phyloP scores from a whole-genome alignment of 2,113 vertebrate genomes.

The Nothoprocta pentlandii region DNA sequence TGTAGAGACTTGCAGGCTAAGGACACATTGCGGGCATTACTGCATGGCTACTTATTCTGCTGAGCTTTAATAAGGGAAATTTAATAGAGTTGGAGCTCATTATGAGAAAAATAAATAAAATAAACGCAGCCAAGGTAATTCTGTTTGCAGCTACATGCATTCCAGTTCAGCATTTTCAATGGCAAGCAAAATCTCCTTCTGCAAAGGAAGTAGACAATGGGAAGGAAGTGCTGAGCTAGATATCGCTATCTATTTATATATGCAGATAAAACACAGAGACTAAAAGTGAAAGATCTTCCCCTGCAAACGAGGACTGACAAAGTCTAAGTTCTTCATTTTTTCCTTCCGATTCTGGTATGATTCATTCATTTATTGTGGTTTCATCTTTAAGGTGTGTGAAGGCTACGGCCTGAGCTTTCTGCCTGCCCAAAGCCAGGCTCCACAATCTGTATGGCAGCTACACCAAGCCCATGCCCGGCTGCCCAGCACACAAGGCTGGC shows the following conservation, averaged over 20 bases:
- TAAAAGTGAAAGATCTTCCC: background rate
- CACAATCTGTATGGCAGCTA: background rate
- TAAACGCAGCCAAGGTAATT: background rate
- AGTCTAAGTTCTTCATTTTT: background rate
- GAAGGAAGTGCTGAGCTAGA: background rate
- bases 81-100: conserved; percentile 60
- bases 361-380: background rate
- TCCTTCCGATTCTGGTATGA: background rate
- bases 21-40: conserved; percentile 44
- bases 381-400: background rate
- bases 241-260: background rate
- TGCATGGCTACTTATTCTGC: conserved; percentile 4
- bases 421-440: background rate
- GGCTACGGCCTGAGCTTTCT: background rate
- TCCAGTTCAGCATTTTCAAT: background rate
- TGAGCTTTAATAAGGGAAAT: conserved; percentile 42
- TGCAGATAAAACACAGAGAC: background rate
- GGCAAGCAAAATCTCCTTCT: background rate
- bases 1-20: background rate
- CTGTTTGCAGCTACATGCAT: background rate
- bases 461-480: fast-evolving
- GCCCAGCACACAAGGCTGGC: background rate
- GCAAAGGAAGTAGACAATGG: background rate
- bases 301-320: background rate
- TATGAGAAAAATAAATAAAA: background rate